Percentiles rank a stretch among this genome's conserved stretches.
phyloP scores from a whole-genome alignment of 37 sponge, comb jelly and placozoan genomes.

The Chondrilla cf. caribensis region DNA sequence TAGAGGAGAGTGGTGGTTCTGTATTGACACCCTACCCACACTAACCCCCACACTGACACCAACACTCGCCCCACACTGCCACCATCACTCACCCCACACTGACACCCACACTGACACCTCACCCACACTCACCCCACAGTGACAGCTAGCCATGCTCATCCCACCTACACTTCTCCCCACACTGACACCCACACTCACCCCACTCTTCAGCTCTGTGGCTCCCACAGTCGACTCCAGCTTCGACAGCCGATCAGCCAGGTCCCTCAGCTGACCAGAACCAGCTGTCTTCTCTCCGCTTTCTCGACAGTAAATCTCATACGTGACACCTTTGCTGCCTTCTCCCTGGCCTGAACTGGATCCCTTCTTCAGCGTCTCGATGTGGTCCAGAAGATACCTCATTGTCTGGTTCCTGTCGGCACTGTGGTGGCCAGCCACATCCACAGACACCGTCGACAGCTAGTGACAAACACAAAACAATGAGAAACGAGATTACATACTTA shows the following conservation, averaged over 20 bases:
- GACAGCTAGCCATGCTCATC: not conserved
- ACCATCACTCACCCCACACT: too few species aligned
- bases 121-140: too few species aligned
- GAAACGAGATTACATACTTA: too few species aligned
- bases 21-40: too few species aligned
- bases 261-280: not conserved
- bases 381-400: not conserved
- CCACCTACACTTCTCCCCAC: not conserved
- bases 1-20: too few species aligned
- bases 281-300: not conserved
- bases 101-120: too few species aligned
- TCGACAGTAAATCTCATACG: constrained; percentile 6
- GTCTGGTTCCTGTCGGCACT: not conserved
- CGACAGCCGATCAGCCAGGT: not conserved
- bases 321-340: not conserved
- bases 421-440: not conserved
- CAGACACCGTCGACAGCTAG: not conserved
- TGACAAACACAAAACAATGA: too few species aligned
- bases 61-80: too few species aligned
- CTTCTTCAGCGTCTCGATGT: not conserved
- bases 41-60: too few species aligned
- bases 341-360: not conserved
- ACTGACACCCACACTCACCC: not conserved
- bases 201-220: not conserved
- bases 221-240: constrained; percentile 2